Conservation (phyloP, 1,140 invertebrate genomes). For the Metopolophium dirhodum region DNA sequence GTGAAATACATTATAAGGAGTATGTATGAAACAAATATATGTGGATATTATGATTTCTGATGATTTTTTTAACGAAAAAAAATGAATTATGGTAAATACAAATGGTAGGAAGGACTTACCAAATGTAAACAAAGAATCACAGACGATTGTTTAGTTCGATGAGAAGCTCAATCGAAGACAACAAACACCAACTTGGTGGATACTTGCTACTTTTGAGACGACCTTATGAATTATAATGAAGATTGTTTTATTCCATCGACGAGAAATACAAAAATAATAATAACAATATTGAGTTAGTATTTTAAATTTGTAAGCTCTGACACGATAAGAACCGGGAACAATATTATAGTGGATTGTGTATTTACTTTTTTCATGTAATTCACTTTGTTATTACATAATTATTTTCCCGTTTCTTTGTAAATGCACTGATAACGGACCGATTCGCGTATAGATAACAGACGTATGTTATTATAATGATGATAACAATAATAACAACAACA, state of each 20-base stretch:
- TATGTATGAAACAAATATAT: neutral
- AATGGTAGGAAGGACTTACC: neutral
- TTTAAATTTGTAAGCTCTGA: no score
- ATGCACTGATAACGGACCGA: neutral
- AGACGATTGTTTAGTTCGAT: neutral
- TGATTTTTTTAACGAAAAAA: neutral
- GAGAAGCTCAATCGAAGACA: neutral
- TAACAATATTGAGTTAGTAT: no score
- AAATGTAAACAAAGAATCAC: neutral
- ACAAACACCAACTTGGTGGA: neutral
- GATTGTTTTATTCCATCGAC: neutral
- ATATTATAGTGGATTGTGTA: no score
- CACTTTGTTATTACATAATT: neutral
- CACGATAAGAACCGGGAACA: no score
- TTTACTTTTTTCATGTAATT: no score
- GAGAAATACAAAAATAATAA: no score
- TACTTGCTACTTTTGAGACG: neutral
- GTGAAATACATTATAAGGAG: no score
- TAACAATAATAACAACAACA: no score
- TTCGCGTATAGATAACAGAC: neutral
- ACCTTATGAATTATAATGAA: neutral
- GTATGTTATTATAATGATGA: neutral
- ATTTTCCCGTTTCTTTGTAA: neutral
- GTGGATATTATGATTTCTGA: neutral
- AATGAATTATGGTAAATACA: neutral